A percentile compares a stretch with the other conserved stretches of the same genome.
These are phyloP conservation scores for Congeria kusceri DNA, from an alignment of 2,888 invertebrate genomes.

Conservation along the genomic window DNA sequence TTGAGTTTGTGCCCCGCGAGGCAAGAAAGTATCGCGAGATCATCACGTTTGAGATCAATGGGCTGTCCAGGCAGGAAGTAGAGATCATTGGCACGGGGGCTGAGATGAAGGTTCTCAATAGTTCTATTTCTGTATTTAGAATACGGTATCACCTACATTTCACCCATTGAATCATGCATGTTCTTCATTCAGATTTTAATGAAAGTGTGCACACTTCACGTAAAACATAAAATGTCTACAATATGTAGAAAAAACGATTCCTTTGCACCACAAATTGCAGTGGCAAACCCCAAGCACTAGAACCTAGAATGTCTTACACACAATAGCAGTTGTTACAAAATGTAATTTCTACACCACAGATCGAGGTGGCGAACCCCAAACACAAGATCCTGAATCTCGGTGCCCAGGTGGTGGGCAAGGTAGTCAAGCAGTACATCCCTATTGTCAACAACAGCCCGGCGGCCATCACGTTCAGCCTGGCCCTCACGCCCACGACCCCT, in stretches of 20 bases:
- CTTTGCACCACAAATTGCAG: too few relatives aligned
- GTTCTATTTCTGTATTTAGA: too few relatives aligned
- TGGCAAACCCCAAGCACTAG: too few relatives aligned
- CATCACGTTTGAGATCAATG: conserved; percentile 85
- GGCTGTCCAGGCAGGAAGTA: conserved; percentile 82
- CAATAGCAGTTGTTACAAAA: neutral
- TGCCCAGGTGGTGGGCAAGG: conserved; percentile 81
- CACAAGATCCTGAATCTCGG: conserved; percentile 84
- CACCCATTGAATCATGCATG: too few relatives aligned
- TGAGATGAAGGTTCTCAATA: conserved; percentile 83
- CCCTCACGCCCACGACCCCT: conserved; percentile 80
- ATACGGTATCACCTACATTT: too few relatives aligned
- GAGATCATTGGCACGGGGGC: conserved; percentile 83
- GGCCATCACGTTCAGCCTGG: conserved; percentile 82
- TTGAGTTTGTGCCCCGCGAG: conserved; percentile 83
- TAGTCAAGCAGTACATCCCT: conserved; percentile 79
- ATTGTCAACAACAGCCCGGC: conserved; percentile 85
- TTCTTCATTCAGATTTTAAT: too few relatives aligned
- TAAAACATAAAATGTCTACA: too few relatives aligned
- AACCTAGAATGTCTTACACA: neutral
- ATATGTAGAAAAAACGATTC: too few relatives aligned
- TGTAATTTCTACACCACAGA: conserved; percentile 63
- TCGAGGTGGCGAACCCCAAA: conserved; percentile 83
- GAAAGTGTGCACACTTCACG: too few relatives aligned
- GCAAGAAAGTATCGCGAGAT: conserved; percentile 81